Percentiles rank a stretch among this genome's conserved stretches.
Evolutionary conservation across 2,113 vertebrate genomes (phyloP).

Genomic region (Pterocles burchelli): DNA sequence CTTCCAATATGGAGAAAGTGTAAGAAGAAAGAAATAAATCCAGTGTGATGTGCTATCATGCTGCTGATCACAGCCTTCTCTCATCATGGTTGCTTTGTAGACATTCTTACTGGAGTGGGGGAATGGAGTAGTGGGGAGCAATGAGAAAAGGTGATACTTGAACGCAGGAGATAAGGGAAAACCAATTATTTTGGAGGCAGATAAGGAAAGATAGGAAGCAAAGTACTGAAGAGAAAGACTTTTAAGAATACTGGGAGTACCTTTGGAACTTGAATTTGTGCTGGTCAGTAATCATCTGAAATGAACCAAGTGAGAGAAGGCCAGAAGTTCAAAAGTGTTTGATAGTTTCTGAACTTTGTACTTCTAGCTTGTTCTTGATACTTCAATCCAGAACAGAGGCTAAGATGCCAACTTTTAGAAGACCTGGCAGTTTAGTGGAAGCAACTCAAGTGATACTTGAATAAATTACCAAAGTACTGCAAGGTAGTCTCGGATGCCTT

Average conservation of each 20-base stretch:
- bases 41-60: accelerated
- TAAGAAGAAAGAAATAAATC: background rate
- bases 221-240: background rate
- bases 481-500: background rate
- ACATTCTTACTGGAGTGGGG: background rate
- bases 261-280: background rate
- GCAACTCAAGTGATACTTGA: background rate
- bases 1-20: background rate
- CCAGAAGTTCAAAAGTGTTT: background rate
- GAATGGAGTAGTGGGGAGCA: background rate
- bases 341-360: background rate
- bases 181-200: background rate
- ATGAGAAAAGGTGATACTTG: background rate
- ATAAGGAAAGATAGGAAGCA: background rate
- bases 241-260: background rate
- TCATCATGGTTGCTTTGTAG: background rate
- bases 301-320: background rate
- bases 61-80: background rate
- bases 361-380: background rate
- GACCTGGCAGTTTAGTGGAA: background rate
- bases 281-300: background rate
- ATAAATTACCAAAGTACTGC: background rate
- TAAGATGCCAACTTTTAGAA: background rate
- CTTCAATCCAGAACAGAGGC: background rate
- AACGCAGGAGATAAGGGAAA: background rate